Base-by-base conservation (phyloP, 2,797 vertebrate species). In the Acipenser ruthenus region DNA sequence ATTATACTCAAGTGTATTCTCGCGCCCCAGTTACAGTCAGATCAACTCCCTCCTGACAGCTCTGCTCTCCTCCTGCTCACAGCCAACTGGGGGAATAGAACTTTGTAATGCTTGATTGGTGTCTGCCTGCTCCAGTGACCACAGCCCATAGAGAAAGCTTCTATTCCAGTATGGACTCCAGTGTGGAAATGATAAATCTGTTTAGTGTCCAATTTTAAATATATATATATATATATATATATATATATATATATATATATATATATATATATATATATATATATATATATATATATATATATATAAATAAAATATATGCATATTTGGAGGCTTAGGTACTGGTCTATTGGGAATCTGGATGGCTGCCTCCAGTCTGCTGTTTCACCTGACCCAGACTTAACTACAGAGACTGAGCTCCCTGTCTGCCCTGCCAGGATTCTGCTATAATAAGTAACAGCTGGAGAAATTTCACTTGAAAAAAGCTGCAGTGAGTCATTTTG, bases 371-470 rank as follows among this genome's bases (percentile, higher is more conserved):
- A 37, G 23, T 37, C 23, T 37, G 23, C 23, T 37, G 23, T 75
- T 64, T 65, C 78, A 73, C 79, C 67, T 71, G 1, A 47, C 71
- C 65, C 75, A 76, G 78, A 82, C 74, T 64, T 72, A 37, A 37
- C 67, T 12, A 55, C 71, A 73, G 78, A 77, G 77, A 76, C 73
- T 69, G 50, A 49, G 69, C 65, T 58, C 50, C 63, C 61, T 37
- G 23, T 65, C 50, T 62, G 65, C 64, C 67, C 59, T 60, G 73
- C 49, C 37, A 53, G 48, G 15, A 64, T 59, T 71, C 68, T 65
- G 67, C 78, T 83, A 84, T 83, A 85, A 82, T 77, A 82, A 76
- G 78, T 73, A 77, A 78, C 69, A 71, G 76, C 80, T 80, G 77
- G 75, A 82, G 80, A 70, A 74, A 74, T 73, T 82, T 76, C 56